Conservation (phyloP, 2,888 invertebrate genomes). For the Schrankia costaestrigalis region DNA sequence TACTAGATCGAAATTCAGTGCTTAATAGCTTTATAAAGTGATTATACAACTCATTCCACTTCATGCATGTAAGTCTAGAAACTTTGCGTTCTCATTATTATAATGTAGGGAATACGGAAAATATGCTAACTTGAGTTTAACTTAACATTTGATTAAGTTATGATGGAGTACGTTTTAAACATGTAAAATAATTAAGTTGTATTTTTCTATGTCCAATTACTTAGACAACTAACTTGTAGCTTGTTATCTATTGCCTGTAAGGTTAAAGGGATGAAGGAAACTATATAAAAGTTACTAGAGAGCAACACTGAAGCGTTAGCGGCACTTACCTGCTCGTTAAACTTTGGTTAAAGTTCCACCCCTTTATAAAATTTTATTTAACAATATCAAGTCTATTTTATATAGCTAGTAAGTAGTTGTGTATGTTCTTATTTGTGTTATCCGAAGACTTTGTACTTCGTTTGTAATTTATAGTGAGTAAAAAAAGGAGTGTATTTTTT, state of each 20-base stretch:
- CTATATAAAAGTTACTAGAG: too few relatives aligned
- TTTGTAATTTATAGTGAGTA: too few relatives aligned
- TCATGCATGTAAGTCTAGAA: slow-evolving; percentile 49
- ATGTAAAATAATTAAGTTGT: not conserved
- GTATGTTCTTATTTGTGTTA: too few relatives aligned
- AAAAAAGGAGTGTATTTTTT: too few relatives aligned
- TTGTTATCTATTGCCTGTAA: too few relatives aligned
- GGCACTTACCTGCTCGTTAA: slow-evolving; percentile 4
- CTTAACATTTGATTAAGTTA: slow-evolving; percentile 52
- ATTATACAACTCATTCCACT: slow-evolving; percentile 46
- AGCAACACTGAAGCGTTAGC: slow-evolving; percentile 1
- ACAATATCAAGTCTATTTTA: too few relatives aligned
- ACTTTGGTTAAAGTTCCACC: slow-evolving; percentile 5
- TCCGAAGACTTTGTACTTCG: too few relatives aligned
- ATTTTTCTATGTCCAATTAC: too few relatives aligned
- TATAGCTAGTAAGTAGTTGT: too few relatives aligned
- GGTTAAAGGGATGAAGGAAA: too few relatives aligned
- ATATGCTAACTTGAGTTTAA: slow-evolving; percentile 54
- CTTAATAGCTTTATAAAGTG: slow-evolving; percentile 43
- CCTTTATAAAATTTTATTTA: slow-evolving; percentile 4
- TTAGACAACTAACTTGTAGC: too few relatives aligned
- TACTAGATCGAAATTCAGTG: slow-evolving; percentile 34
- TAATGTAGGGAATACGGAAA: slow-evolving; percentile 52
- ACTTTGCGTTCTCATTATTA: slow-evolving; percentile 61
- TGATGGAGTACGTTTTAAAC: slow-evolving; percentile 35